These are phyloP conservation scores for Nyctibius bracteatus DNA, from an alignment of 2,113 vertebrate species.

Conservation along the genomic window DNA sequence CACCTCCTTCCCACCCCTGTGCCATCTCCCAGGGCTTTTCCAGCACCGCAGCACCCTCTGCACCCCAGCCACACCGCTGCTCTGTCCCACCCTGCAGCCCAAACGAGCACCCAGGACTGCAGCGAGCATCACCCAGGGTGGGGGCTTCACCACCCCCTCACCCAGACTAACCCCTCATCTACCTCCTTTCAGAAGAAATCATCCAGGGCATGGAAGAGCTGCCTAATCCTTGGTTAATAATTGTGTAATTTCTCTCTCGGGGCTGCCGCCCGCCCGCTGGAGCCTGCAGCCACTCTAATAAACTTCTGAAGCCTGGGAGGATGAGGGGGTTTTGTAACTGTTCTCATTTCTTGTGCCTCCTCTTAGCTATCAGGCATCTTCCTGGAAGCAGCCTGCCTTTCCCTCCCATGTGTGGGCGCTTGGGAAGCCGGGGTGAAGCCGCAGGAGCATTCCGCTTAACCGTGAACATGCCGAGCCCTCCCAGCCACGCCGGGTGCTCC, in stretches of 20 bases:
- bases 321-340: neutral
- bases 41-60: neutral
- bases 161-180: neutral
- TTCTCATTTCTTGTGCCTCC: neutral
- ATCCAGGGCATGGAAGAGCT: neutral
- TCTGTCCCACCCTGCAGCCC: neutral
- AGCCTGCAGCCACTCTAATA: neutral
- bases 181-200: neutral
- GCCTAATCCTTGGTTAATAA: neutral
- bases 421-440: neutral
- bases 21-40: neutral
- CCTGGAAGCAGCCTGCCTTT: neutral
- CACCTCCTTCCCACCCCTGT: neutral
- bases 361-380: neutral
- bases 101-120: neutral
- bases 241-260: neutral
- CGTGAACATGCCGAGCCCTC: fast-evolving
- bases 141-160: fast-evolving
- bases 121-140: fast-evolving
- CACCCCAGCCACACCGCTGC: fast-evolving
- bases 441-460: neutral
- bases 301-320: neutral
- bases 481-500: neutral
- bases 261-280: neutral
- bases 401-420: neutral